Evolutionary conservation across 1,140 invertebrate species (phyloP).

Genomic region (Drosophila serrata): DNA sequence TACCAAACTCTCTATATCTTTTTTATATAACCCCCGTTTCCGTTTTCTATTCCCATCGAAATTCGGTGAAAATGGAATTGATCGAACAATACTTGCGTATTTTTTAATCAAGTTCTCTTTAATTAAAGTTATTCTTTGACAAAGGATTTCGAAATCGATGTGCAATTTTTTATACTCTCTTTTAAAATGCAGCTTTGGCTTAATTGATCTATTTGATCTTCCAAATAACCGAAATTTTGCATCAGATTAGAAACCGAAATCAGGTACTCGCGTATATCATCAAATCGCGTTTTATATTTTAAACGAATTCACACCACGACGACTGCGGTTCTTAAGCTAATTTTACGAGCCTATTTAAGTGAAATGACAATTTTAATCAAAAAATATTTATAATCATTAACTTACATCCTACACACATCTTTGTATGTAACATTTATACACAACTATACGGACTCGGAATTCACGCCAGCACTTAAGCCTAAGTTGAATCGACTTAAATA

Average conservation of each 20-base stretch:
- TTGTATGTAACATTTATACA: constrained; percentile 61
- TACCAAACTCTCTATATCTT: constrained; percentile 29
- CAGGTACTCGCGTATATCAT: constrained; percentile 29
- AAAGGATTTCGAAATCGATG: not conserved
- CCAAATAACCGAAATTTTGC: not conserved
- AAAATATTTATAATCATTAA: constrained; percentile 68
- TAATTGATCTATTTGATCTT: not conserved
- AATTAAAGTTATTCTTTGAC: not conserved
- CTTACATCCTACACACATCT: constrained; percentile 43
- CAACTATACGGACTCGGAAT: constrained; percentile 51
- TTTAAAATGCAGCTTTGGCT: not conserved
- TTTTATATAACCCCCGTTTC: constrained; percentile 2
- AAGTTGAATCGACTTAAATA: constrained; percentile 39
- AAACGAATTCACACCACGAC: constrained; percentile 43
- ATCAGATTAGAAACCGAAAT: constrained; percentile 1
- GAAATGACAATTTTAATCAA: constrained; percentile 69
- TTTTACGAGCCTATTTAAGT: constrained; percentile 53
- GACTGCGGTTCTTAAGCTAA: constrained; percentile 77
- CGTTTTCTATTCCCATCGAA: not conserved
- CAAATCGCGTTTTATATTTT: constrained; percentile 33
- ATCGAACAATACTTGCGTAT: not conserved
- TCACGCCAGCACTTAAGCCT: constrained; percentile 45
- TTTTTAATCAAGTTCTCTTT: not conserved
- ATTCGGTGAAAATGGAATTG: constrained; percentile 2
- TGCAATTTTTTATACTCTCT: constrained; percentile 5